Conservation (phyloP, 1,140 invertebrate species). For the Zophobas atratus region DNA sequence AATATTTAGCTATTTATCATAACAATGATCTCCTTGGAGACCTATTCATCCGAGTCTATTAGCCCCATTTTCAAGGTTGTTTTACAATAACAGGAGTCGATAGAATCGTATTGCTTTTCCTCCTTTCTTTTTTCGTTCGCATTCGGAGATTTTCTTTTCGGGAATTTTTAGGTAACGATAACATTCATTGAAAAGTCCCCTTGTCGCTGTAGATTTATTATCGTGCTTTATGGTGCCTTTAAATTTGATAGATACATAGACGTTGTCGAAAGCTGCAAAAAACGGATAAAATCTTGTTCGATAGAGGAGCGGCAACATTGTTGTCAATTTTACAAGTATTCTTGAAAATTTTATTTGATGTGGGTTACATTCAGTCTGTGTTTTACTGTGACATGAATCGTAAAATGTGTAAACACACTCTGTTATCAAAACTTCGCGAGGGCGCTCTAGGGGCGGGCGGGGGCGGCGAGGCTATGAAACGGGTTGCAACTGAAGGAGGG, state of each 20-base stretch:
- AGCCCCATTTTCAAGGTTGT: slow-evolving; percentile 2
- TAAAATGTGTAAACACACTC: too few species aligned
- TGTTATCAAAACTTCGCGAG: too few species aligned
- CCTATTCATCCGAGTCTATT: background rate
- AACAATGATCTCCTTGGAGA: slow-evolving; percentile 2
- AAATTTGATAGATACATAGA: background rate
- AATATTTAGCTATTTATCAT: slow-evolving; percentile 3
- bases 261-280: background rate
- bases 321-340: background rate
- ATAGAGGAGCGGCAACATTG: background rate
- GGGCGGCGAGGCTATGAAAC: too few species aligned
- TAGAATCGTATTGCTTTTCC: background rate
- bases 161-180: too few species aligned
- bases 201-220: slow-evolving; percentile 1
- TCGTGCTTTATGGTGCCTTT: background rate
- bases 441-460: too few species aligned
- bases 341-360: too few species aligned
- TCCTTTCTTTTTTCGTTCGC: too few species aligned
- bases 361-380: too few species aligned
- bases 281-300: background rate
- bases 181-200: background rate
- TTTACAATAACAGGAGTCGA: background rate
- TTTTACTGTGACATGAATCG: too few species aligned
- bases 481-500: too few species aligned
- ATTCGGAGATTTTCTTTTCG: background rate